Percentiles rank a stretch among this genome's conserved stretches.
Conservation (phyloP, 2,797 vertebrate genomes). For the Arnoldichthys spilopterus region DNA sequence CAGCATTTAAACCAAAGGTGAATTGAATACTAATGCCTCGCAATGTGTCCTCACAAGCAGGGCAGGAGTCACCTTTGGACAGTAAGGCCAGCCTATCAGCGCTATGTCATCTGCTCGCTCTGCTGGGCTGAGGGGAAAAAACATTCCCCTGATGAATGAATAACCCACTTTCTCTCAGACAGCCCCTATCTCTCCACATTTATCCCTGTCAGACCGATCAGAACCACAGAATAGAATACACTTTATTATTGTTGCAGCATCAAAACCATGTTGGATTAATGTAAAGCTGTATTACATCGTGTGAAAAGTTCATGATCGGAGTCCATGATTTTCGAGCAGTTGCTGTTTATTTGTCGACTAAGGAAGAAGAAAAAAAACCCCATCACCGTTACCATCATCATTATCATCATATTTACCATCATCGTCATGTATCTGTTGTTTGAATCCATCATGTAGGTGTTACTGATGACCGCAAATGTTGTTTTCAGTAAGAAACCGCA, state of each 20-base stretch:
- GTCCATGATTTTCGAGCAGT: too few relatives aligned
- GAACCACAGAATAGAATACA: background rate
- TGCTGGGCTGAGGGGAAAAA: conserved; percentile 9
- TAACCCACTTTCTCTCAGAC: conserved; percentile 48
- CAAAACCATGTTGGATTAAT: too few relatives aligned
- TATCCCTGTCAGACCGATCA: background rate
- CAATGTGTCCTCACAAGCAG: conserved; percentile 65
- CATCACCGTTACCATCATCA: too few relatives aligned
- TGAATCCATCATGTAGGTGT: background rate
- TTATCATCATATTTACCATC: too few relatives aligned
- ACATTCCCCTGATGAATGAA: conserved; percentile 17
- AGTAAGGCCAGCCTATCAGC: conserved; percentile 52
- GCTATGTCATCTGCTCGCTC: conserved; percentile 41
- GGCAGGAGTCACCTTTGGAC: conserved; percentile 65
- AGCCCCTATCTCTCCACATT: background rate
- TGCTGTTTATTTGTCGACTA: too few relatives aligned
- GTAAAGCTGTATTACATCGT: background rate
- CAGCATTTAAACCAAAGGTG: conserved; percentile 73
- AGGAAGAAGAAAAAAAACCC: too few relatives aligned
- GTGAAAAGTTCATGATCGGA: too few relatives aligned
- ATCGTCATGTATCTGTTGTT: background rate
- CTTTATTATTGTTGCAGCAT: background rate
- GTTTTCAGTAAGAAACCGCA: background rate
- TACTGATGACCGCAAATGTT: background rate
- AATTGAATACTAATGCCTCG: conserved; percentile 77